Evolutionary conservation across 2,888 invertebrate species (phyloP), one percentile per base, ranked within the genome.

Genomic region (Troilus luridus): DNA sequence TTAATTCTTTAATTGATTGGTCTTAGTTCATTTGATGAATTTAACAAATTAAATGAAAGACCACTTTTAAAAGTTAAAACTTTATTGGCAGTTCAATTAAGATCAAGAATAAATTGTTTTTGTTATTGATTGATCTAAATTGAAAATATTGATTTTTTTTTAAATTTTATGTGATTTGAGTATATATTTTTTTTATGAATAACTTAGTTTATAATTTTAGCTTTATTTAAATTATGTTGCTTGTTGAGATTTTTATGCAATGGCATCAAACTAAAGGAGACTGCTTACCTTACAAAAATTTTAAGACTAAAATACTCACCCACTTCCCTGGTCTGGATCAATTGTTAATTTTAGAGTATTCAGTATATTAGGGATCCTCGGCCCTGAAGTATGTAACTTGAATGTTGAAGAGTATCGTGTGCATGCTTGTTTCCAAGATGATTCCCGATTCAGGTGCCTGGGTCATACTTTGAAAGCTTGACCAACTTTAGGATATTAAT

Each of bases 301-400:
- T 90, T 58, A 90, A 90, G 90, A 90, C 90, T 90, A 62, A 89
- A 64, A 90, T 62, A 24, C 12, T 77, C 90, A 90, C 67, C 90
- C 72, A 90, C 90, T 90, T 90, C 90, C 90, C 90, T 90, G 54
- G 72, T 67, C 58, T 14, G 90, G 90, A 90, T 90, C 90, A 90
- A 90, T 90, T 90, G 54, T 56, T 90, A 90, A 77, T 54, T 77
- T 90, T 90, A 90, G 90, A 90, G 77, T 90, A 77, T 90, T 77
- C 54, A 41, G 19, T 67, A 62, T n/a, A 64, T 62, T 64, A 64
- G 56, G 56, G 24, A 77, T 24, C 64, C 56, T 54, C 27, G 90
- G 54, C 90, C 90, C 77, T 77, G 77, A 89, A 21, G 62, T 54
- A 19, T 54, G 27, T n/a, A 11, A 27, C n/a, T 62, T 41, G 54